Evolutionary conservation across 2,113 vertebrate species (phyloP), one percentile per base, ranked within the genome.

Genomic region (Tyto alba): DNA sequence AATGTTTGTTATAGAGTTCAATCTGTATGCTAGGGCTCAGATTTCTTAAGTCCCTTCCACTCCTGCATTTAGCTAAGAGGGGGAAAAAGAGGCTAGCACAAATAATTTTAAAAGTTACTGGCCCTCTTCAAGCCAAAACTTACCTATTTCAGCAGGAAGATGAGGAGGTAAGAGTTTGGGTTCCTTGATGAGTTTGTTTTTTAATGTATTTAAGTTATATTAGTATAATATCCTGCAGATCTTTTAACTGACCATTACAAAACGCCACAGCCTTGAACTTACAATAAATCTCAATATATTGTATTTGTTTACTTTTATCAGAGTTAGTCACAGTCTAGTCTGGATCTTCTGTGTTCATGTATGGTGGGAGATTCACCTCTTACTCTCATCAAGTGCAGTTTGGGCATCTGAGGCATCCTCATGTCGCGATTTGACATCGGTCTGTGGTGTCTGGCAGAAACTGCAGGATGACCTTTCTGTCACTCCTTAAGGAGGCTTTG

Each of bases 401-500:
- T 50, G 74, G 29, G 12, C 34, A 25, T 32, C 8, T 0, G 48
- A 59, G 53, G 9, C 1, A 2, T 30, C 48, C 32, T 50, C 16
- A 0, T 40, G 64, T 20, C 30, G 0, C 0, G 1, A 32, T 68
- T 26, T 40, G 64, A 48, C 73, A 27, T 13, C 6, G 0, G n/a
- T 6, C 77, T n/a, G 16, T 10, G 53, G 48, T 21, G 63, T 1
- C 57, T 17, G 23, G n/a, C 32, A 21, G 18, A 18, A 48, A 77
- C 73, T 10, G 25, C 56, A 52, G 72, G 16, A 15, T 62, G 79
- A 83, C 75, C 83, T 85, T 38, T 36, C 83, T 50, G 66, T 7
- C 19, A 2, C 56, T 64, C 48, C 87, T 81, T 64, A 45, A 94
- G 75, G 75, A 95, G 80, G 80, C 75, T 92, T 90, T 91, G 84